Base-by-base conservation (phyloP, 2,113 vertebrate species). In the Caloenas nicobarica region DNA sequence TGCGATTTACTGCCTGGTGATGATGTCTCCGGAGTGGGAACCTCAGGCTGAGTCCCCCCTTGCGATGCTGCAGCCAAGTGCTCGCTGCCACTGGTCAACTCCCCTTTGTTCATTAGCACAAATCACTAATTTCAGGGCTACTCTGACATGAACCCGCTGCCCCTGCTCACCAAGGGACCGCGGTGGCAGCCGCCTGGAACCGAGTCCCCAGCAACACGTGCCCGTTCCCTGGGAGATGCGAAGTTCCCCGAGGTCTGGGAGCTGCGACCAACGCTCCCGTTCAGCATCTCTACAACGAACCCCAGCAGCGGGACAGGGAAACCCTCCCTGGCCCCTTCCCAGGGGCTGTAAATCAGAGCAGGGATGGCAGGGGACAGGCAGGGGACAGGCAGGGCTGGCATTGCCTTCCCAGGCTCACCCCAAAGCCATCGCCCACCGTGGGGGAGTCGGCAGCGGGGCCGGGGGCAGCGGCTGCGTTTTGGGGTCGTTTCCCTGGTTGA, bases 1-100 rank as follows among this genome's bases (percentile, higher is more conserved):
- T 11, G 54, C 2, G 26, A 53, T 65, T 72, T 53, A 17, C 65
- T 28, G 40, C 44, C 31, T 2, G 1, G 65, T 2, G 4, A 29
- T 1, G 19, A 16, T 60, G 76, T 4, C 34, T 44, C n/a, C 7
- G 4, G 13, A 0, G 4, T 0, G 29, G 60, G 73, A 9, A 25
- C n/a, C 48, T 13, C 69, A 38, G 88, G n/a, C 38, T 9, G 48
- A 29, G 42, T n/a, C n/a, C 72, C 24, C 64, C 53, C 28, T 2
- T 2, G 22, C 10, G 3, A 46, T 0, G 36, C 65, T 11, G 40
- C 73, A 44, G 42, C 62, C 50, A 5, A 15, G 62, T 53, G 34
- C 77, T 50, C 5, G 7, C 24, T 7, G 54, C 34, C 6, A 16
- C 65, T 15, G 4, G 16, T 26, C 8, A 2, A 34, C 28, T 44